Evolutionary conservation across 2,113 vertebrate genomes (phyloP), one percentile per base, ranked within the genome.

Genomic region (Mionectes macconnelli): DNA sequence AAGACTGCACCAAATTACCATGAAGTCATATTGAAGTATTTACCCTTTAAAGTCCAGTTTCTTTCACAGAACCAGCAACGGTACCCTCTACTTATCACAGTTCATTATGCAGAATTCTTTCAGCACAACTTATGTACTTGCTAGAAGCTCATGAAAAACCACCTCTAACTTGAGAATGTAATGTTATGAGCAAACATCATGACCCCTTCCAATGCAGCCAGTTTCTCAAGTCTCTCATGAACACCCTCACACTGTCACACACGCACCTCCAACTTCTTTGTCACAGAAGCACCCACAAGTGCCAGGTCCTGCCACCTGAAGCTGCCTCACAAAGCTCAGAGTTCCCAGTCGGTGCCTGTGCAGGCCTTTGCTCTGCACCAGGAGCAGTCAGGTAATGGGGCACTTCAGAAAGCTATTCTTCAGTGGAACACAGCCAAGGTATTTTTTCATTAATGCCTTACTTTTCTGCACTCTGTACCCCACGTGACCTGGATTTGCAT

Each of bases 371-470:
- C 53, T 45, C 81, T 35, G 20, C 1, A 2, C 35, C 2, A 0
- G 2, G 17, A 64, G 35, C 45, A 80, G 63, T 19, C 1, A 3
- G 70, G 78, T 47, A 86, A 81, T 22, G 55, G 84, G 42, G 62
- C 2, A 3, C 84, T 91, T 79, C 69, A 60, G 78, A 93, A 66
- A 83, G 23, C 5, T 59, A 1, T 52, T 86, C 68, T 42, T 45
- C 72, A 42, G 64, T 31, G 83, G 86, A 92, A 56, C 30, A 12
- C 0, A 1, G 94, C 83, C 89, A 93, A 87, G 55, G 33, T 19
- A 5, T 70, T 90, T 91, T 88, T 88, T 77, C 55, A 75, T 90
- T 90, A 80, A 85, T 73, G 75, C 59, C 45, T 80, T 73, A 80
- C 86, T 92, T 79, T 78, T 80, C 76, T 75, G 86, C 55, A 75